Percentiles rank a stretch among this genome's conserved stretches.
Conservation (phyloP, 2,888 invertebrate species). For the Folsomia candida region DNA sequence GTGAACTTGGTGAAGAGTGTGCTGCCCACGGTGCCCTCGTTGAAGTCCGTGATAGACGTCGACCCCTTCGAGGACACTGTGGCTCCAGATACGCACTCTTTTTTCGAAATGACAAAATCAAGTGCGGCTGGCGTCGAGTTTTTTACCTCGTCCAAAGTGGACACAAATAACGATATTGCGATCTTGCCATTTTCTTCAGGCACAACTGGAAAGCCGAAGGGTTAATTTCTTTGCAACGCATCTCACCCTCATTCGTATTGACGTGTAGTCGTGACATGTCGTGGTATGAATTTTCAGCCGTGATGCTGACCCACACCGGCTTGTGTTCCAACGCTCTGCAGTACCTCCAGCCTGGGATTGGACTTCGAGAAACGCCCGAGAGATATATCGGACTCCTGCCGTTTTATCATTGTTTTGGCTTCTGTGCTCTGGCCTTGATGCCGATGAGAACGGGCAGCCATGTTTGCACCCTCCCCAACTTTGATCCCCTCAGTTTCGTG, state of each 20-base stretch:
- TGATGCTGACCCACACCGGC: neutral
- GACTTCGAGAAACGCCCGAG: neutral
- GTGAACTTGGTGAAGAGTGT: conserved; percentile 37
- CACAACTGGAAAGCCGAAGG: conserved; percentile 61
- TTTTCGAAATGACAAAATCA: conserved; percentile 40
- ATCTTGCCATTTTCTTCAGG: conserved; percentile 80
- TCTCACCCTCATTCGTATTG: too few species aligned
- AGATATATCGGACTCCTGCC: neutral
- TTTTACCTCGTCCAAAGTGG: conserved; percentile 41
- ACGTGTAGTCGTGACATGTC: too few species aligned
- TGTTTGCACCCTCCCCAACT: neutral
- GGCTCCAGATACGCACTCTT: conserved; percentile 26
- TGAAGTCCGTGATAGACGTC: conserved; percentile 34
- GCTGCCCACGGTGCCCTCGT: conserved; percentile 10
- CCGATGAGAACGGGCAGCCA: neutral
- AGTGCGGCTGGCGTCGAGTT: conserved; percentile 23
- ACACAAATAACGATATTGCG: conserved; percentile 61
- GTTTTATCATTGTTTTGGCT: neutral
- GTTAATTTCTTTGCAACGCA: too few species aligned
- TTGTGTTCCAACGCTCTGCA: neutral
- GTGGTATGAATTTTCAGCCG: neutral
- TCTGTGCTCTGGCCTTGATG: neutral
- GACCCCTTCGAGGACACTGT: conserved; percentile 26
- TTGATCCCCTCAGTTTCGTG: neutral
- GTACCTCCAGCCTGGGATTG: neutral